Base-by-base conservation (phyloP, 2,888 invertebrate genomes). In the Troides oblongomaculatus region DNA sequence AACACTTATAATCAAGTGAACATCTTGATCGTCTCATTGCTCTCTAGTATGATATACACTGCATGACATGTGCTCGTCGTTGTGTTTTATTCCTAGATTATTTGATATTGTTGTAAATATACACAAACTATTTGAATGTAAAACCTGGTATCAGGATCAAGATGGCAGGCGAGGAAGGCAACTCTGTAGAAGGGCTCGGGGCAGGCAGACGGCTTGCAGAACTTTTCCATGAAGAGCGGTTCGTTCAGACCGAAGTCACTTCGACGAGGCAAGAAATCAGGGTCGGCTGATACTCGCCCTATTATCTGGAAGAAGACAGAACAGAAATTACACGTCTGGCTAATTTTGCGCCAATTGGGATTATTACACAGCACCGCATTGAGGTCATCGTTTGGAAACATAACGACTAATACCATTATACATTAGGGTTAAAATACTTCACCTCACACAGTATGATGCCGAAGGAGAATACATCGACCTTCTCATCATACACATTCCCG, bases 401-500 rank as follows among this genome's bases (percentile, higher is more conserved):
- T 21, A 21, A 21, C 21, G 21, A 21, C 21, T 21, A 21, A 21
- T 21, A 1, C 0, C 21, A 21, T 21, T 21, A 21, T 21, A 21
- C 21, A 21, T 21, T 21, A 21, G 21, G 1, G 21, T 36, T 7
- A 36, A 36, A 8, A 2, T 36, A 53, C 12, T 75, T 78, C 79
- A 97, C 97, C 95, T 99, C 99, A 84, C 99, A 99, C 5, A 98
- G 91, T 72, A 99, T 96, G 74, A 99, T 98, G 50, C 99, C 99
- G 87, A 97, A 99, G 39, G 98, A 98, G 88, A 99, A 99, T 72
- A 99, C 96, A 82, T 99, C 99, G 0, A 99, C 99, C 87, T 98
- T 98, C 84, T 99, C 98, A 82, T 99, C 98, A 85, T 99, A 99
- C 75, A 97, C 97, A 80, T 97, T 97, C 25, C 98, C 98, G 85